Base-by-base conservation (phyloP, 2,888 invertebrate species). In the Melanotus villosus region DNA sequence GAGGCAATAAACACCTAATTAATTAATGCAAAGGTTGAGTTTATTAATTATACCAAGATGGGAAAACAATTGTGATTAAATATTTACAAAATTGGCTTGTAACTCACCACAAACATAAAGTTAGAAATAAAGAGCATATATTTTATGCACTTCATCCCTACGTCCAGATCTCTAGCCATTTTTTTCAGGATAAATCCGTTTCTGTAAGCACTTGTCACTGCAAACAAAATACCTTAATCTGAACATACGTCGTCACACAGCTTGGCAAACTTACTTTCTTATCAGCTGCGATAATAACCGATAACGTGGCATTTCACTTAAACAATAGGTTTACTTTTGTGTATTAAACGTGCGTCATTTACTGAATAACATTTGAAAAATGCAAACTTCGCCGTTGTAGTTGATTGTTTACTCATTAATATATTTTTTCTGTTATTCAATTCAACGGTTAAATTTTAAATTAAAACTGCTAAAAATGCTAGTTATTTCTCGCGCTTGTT, bases 51-150 rank as follows among this genome's bases (percentile, higher is more conserved):
- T n/a, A n/a, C n/a, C n/a, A n/a, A n/a, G n/a, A n/a, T n/a, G n/a
- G n/a, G n/a, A n/a, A n/a, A n/a, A n/a, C n/a, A n/a, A n/a, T n/a
- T n/a, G n/a, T n/a, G n/a, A n/a, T n/a, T n/a, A n/a, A n/a, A n/a
- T n/a, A n/a, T n/a, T n/a, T n/a, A n/a, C n/a, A n/a, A n/a, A n/a
- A n/a, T 32, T 10, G 18, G 32, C 6, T 1, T 32, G 1, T 32
- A 52, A 89, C 84, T 83, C 81, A 91, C 91, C 87, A 90, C 88
- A 81, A 91, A 89, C 71, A 90, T 84, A 30, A 90, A 87, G 82
- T 91, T 91, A 75, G 91, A 89, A 12, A 89, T 84, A 80, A 90
- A 90, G 14, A 91, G 86, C 74, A 91, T 86, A 78, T 90, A 90
- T 79, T 91, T 91, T 79, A 91, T 88, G 80, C 90, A 90, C 72